Evolutionary conservation across 2,797 vertebrate species (phyloP).

Genomic region (Oreochromis mossambicus): DNA sequence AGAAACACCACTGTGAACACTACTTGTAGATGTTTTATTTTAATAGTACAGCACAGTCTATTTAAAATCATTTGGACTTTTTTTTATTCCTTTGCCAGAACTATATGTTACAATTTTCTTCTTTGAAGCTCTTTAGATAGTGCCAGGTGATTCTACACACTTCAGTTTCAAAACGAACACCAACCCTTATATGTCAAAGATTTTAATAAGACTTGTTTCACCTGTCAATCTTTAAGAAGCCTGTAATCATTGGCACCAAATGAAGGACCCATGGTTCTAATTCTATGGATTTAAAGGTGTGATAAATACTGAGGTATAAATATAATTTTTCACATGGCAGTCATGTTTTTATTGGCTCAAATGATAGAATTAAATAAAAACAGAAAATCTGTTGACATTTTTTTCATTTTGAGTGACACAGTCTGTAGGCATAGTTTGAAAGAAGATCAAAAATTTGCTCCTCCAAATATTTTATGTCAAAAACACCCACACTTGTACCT

Average conservation of each 20-base stretch:
- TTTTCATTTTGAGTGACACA: not conserved
- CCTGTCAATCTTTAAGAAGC: not conserved
- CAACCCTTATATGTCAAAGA: not conserved
- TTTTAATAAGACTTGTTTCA: not conserved
- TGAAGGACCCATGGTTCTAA: not conserved
- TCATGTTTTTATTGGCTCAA: not conserved
- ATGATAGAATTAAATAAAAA: not conserved
- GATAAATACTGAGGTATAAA: not conserved
- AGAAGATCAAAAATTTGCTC: not conserved
- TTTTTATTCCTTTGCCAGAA: not conserved
- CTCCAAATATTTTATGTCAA: not conserved
- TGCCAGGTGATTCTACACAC: not conserved
- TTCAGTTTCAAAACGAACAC: not conserved
- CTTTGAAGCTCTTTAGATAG: not conserved
- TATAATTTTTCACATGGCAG: not conserved
- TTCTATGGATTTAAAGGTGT: not conserved
- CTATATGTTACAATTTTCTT: not conserved
- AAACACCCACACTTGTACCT: not conserved
- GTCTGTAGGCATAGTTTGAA: not conserved
- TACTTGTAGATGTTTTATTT: not conserved
- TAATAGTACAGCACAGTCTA: not conserved
- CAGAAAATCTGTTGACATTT: not conserved
- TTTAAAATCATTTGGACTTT: not conserved
- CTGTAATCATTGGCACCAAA: not conserved
- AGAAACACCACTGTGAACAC: not conserved